Evolutionary conservation across 2,888 invertebrate genomes (phyloP).

Genomic region (Meiosimyza decipiens): DNA sequence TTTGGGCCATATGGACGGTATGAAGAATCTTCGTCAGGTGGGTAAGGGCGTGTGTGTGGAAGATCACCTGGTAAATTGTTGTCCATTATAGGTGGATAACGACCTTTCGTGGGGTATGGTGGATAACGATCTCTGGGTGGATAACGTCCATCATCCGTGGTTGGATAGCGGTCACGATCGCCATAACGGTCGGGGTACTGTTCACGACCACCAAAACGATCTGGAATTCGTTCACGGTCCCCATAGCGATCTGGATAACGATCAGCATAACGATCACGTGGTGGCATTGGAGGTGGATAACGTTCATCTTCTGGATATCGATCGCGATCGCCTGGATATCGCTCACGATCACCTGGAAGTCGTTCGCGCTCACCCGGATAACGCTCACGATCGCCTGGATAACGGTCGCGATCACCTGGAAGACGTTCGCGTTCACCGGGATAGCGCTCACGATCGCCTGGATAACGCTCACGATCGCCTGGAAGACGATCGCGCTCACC

Average conservation of each 20-base stretch:
- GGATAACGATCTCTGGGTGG: conserved; percentile 52
- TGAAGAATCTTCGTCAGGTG: conserved; percentile 56
- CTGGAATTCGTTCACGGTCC: conserved; percentile 41
- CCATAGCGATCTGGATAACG: conserved; percentile 45
- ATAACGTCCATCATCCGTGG: conserved; percentile 45
- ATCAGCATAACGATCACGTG: conserved; percentile 44
- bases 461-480: conserved; percentile 54
- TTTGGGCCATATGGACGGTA: conserved; percentile 58
- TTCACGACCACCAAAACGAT: conserved; percentile 48
- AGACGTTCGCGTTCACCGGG: conserved; percentile 48
- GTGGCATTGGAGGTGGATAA: conserved; percentile 28
- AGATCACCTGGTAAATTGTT: conserved; percentile 62
- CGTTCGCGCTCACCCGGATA: conserved; percentile 49
- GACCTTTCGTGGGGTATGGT: conserved; percentile 52
- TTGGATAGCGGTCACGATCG: conserved; percentile 51
- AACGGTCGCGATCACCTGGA: conserved; percentile 46
- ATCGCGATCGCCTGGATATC: conserved; percentile 46
- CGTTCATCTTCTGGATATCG: conserved; percentile 48
- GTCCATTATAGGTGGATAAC: conserved; percentile 59
- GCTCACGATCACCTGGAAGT: conserved; percentile 42
- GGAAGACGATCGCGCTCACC: conserved; percentile 47
- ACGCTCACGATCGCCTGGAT: conserved; percentile 50
- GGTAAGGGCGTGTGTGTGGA: conserved; percentile 63
- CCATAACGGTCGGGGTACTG: conserved; percentile 45
- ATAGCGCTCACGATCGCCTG: conserved; percentile 49